Base-by-base conservation (phyloP, 1,140 invertebrate species). In the Leptonema lineaticorne region DNA sequence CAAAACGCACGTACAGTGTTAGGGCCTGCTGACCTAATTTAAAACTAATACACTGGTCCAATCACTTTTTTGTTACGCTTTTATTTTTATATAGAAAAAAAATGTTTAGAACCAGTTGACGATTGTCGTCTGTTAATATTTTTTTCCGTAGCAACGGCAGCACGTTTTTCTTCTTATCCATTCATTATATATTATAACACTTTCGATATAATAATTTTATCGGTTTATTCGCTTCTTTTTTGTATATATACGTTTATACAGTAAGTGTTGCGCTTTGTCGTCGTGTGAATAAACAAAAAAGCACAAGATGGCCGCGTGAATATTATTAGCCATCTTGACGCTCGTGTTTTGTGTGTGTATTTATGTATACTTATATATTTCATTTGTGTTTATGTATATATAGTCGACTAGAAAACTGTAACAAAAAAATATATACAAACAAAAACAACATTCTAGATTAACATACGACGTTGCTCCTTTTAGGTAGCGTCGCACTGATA, bases 241-340 rank as follows among this genome's bases (percentile, higher is more conserved):
- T 41, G 37, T 9, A 11, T 41, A 16, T 33, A 33, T 41, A 16
- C 2, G 37, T 41, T n/a, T n/a, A n/a, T n/a, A n/a, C n/a, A n/a
- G n/a, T n/a, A n/a, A n/a, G n/a, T n/a, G n/a, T n/a, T n/a, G n/a
- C n/a, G n/a, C n/a, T n/a, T n/a, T n/a, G n/a, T n/a, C n/a, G n/a
- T n/a, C n/a, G n/a, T n/a, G n/a, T n/a, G n/a, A n/a, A n/a, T 53
- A 53, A 53, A 53, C 50, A 53, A 53, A 53, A 53, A 53, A 45
- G 27, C 24, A 11, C 50, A 53, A 53, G 20, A 53, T 53, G 50
- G 50, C 50, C 50, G 50, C 50, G 8, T 24, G 50, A 53, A 24
- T 53, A 26, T 53, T 53, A 53, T 53, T 53, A 53, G 37, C 37
- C 37, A 41, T 41, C 11, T n/a, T n/a, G n/a, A n/a, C n/a, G n/a